Evolutionary conservation across 2,113 vertebrate genomes (phyloP), one percentile per base, ranked within the genome.

Genomic region (Larimichthys crocea): DNA sequence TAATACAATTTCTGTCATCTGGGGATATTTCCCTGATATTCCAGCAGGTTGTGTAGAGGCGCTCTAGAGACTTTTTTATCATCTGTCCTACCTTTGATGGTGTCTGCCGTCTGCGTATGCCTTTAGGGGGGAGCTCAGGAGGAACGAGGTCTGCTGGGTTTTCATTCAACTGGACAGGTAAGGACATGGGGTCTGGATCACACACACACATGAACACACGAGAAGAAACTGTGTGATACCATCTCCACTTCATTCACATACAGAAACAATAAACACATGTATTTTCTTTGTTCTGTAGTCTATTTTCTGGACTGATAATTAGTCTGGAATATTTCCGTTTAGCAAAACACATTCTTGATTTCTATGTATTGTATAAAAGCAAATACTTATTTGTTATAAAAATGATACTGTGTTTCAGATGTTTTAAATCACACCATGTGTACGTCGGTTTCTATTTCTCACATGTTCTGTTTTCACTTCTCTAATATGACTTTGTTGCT

Each of bases 111-210:
- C 91, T 94, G 82, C 92, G 94, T 35, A 94, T 93, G 29, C 93
- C 94, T 89, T 97, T 97, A 15, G 96, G 97, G 0, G 97, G 97
- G 15, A 97, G 92, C 62, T 93, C 73, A 8, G 96, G 97, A 15
- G 96, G 96, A 72, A 68, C 8, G 7, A 55, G 68, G 14, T 93
- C 89, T 0, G 20, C 61, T 0, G 89, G 73, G 59, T 9, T 60
- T 14, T 91, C 80, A 0, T 46, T 66, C 0, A 56, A 20, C 20
- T 86, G 90, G 24, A 48, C 31, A 8, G 87, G 35, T 76, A 95
- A 88, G 2, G 95, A 86, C 0, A 92, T 82, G 12, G 96, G 96
- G 67, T 96, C 96, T 97, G 91, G 40, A 80, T 63, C 69, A 84
- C 48, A 82, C 50, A 76, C 50, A 76, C 48, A 84, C 56, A 59